Base-by-base conservation (phyloP, 2,888 invertebrate species). In the Aspidiotus destructor region DNA sequence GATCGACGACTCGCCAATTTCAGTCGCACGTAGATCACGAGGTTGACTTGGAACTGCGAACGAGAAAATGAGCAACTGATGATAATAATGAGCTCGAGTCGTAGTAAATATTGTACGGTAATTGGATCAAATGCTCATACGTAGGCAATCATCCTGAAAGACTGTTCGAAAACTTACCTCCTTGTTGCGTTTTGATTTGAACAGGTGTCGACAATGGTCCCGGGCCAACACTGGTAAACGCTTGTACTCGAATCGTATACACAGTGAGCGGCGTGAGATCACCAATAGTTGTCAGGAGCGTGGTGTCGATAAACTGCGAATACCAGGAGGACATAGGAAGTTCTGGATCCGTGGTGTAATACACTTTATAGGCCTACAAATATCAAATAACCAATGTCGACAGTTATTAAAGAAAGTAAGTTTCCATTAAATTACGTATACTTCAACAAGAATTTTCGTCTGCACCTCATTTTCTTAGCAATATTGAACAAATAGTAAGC, bases 121-220 rank as follows among this genome's bases (percentile, higher is more conserved):
- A 28, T 28, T 5, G 1, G 28, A 28, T 28, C 28, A 5, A 28
- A 28, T 28, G 28, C 28, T 28, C 5, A 28, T 28, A n/a, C n/a
- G n/a, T n/a, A 71, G 61, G 72, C 71, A 64, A 55, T 60, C 28
- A 16, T 41, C 16, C n/a, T 10, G 8, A 2, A 11, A 15, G 42
- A 10, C 28, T 16, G 13, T 63, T 10, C 5, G 28, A 71, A 72
- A 48, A 74, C 78, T 76, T 78, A 89, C 89, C 78, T 75, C 84
- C 98, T 85, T 93, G 95, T 76, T 94, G 93, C 41, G 96, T 97
- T 81, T 95, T 93, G 74, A 97, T 95, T 79, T 94, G 93, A n/a
- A 96, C 92, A n/a, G 95, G 92, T 6, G 88, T 85, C 73, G 96
- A 96, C 73, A 94, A 84, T 0, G 98, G 98, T 61, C 98, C 96